These are phyloP conservation scores for Eumacrocentrus americanus DNA, from an alignment of 2,888 invertebrate species.

Conservation along the genomic window DNA sequence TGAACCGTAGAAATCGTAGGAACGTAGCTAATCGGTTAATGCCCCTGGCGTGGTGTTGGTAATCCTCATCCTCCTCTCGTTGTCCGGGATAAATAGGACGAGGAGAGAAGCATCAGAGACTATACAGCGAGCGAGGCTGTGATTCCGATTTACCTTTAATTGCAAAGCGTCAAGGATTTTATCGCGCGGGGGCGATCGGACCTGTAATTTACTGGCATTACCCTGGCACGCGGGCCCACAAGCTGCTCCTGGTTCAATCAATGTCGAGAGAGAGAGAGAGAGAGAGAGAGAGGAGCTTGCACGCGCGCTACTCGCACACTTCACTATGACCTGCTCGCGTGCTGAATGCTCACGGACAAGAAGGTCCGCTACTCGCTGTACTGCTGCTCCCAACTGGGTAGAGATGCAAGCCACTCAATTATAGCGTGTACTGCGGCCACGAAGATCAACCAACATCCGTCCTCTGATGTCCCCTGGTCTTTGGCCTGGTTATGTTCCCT, in stretches of 20 bases:
- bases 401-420: constrained; percentile 60
- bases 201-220: constrained; percentile 55
- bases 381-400: constrained; percentile 5
- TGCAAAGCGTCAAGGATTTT: constrained; percentile 44
- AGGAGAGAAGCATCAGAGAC: neutral
- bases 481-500: constrained; percentile 17
- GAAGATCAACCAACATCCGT: constrained; percentile 42
- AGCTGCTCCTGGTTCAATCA: constrained; percentile 55
- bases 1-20: constrained; percentile 24
- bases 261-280: constrained; percentile 37
- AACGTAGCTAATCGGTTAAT: constrained; percentile 31
- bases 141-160: constrained; percentile 45
- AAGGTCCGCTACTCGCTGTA: constrained; percentile 15
- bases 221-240: constrained; percentile 50
- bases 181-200: constrained; percentile 36
- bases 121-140: constrained; percentile 1
- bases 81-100: neutral
- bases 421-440: constrained; percentile 48
- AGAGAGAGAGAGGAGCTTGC: too few relatives aligned
- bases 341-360: constrained; percentile 24
- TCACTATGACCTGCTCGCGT: constrained; percentile 28
- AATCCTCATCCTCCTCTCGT: neutral
- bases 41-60: constrained; percentile 11
- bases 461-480: constrained; percentile 25
- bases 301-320: constrained; percentile 16